phyloP scores from a whole-genome alignment of 2,113 vertebrate species.

The Accipiter virgatus region DNA sequence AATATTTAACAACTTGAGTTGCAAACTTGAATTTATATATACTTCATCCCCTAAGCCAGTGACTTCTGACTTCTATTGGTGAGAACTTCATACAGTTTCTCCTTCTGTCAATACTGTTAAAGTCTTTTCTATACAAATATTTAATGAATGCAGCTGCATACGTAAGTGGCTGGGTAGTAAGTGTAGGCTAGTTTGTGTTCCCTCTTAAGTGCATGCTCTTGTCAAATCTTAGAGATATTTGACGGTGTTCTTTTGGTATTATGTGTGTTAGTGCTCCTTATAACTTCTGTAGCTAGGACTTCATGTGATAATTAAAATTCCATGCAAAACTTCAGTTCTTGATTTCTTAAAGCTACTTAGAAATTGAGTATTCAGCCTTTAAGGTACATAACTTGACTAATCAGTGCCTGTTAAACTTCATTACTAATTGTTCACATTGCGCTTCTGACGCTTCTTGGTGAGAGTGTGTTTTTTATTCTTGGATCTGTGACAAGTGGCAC shows the following conservation, averaged over 20 bases:
- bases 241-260: background rate
- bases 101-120: conserved; percentile 14
- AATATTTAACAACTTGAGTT: background rate
- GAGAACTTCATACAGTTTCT: background rate
- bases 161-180: background rate
- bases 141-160: conserved; percentile 25
- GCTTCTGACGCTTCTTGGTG: background rate
- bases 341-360: background rate
- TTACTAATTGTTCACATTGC: background rate
- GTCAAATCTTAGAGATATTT: background rate
- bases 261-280: background rate
- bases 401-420: background rate
- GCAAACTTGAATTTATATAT: background rate
- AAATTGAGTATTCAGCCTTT: background rate
- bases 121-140: conserved; percentile 37
- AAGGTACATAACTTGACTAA: background rate
- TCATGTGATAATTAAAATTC: background rate
- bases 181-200: background rate
- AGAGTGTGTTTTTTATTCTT: background rate
- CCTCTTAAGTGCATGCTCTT: background rate
- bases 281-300: background rate
- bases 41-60: background rate
- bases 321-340: background rate
- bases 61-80: background rate
- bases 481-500: background rate